phyloP scores from a whole-genome alignment of 2,888 invertebrate species.

The Lithodes maja region DNA sequence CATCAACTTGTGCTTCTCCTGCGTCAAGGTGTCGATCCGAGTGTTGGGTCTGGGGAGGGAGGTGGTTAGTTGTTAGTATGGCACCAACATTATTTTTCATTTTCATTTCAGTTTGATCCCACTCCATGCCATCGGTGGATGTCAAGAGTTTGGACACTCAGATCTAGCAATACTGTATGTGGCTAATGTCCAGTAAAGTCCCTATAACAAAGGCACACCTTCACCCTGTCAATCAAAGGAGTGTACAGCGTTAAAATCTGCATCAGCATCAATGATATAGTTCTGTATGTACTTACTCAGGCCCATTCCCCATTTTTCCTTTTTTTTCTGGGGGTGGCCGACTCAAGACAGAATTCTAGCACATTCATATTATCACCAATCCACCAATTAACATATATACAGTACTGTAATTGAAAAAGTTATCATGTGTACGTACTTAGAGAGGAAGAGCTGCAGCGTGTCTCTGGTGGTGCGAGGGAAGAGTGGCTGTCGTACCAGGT shows the following conservation, averaged over 20 bases:
- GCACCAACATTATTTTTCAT: neutral
- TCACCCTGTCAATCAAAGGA: no score
- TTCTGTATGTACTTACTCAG: neutral
- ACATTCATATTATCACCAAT: conserved; percentile 2
- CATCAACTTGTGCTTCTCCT: conserved; percentile 59
- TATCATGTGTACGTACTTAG: conserved; percentile 51
- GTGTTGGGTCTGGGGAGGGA: conserved; percentile 45
- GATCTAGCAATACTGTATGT: no score
- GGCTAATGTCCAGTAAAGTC: no score
- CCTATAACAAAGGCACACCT: no score
- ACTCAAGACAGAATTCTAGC: neutral
- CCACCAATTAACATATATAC: neutral
- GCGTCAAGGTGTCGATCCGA: conserved; percentile 28
- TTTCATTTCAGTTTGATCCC: neutral
- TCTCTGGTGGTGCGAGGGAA: conserved; percentile 73
- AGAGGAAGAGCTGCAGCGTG: conserved; percentile 73
- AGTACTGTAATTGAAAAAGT: neutral
- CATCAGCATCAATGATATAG: no score
- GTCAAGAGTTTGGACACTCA: no score
- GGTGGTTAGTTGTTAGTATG: no score
- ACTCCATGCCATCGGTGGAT: no score
- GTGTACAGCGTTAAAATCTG: no score
- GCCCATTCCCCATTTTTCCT: neutral
- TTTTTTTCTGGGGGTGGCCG: neutral
- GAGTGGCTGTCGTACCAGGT: conserved; percentile 73